Evolutionary conservation across 1,140 invertebrate genomes (phyloP).

Genomic region (Pseudomyrmex flavicornis): DNA sequence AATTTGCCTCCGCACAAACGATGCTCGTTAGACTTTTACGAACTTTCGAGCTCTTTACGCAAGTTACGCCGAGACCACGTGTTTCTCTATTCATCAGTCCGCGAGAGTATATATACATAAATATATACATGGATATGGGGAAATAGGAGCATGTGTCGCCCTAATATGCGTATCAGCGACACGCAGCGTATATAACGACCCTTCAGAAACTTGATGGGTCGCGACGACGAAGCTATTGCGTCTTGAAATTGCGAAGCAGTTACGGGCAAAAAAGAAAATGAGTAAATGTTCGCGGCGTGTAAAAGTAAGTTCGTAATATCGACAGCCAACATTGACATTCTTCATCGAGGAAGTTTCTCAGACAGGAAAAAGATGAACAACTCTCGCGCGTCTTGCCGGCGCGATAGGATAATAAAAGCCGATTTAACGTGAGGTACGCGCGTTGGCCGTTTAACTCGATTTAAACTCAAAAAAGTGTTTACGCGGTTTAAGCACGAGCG

Average conservation of each 20-base stretch:
- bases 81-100: slow-evolving; percentile 32
- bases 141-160: slow-evolving; percentile 67
- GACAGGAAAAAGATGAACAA: neutral
- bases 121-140: slow-evolving; percentile 73
- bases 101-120: slow-evolving; percentile 52
- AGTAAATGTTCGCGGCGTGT: neutral
- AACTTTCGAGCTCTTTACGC: slow-evolving; percentile 39
- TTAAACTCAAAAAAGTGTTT: slow-evolving; percentile 52
- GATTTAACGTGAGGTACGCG: slow-evolving; percentile 33
- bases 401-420: slow-evolving; percentile 36
- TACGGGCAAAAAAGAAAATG: neutral
- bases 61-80: slow-evolving; percentile 58
- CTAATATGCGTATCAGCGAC: slow-evolving; percentile 59
- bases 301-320: neutral
- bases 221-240: neutral
- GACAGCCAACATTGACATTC: slow-evolving; percentile 6
- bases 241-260: slow-evolving; percentile 33
- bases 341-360: slow-evolving; percentile 3
- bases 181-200: slow-evolving; percentile 19
- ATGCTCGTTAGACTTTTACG: slow-evolving; percentile 63
- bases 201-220: slow-evolving; percentile 40
- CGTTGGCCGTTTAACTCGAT: slow-evolving; percentile 28
- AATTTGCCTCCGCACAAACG: slow-evolving; percentile 62
- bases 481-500: slow-evolving; percentile 36
- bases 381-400: neutral